Conservation (phyloP, 1,140 invertebrate genomes). For the Eurosta solidaginis region DNA sequence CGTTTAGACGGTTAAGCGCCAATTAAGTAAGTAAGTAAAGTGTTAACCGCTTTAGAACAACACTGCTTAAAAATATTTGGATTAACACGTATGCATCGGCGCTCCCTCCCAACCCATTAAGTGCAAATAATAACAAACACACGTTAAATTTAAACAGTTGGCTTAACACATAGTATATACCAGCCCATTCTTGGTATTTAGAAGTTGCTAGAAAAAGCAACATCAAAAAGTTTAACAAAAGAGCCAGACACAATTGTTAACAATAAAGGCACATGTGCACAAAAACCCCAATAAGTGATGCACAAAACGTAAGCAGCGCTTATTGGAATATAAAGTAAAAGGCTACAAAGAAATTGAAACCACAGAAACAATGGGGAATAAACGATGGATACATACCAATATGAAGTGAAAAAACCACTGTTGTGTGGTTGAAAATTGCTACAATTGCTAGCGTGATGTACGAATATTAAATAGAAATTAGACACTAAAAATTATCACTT, state of each 20-base stretch:
- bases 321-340: not conserved
- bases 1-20: too few relatives aligned
- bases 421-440: not conserved
- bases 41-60: too few relatives aligned
- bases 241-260: too few relatives aligned
- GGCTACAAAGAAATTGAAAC: too few relatives aligned
- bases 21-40: too few relatives aligned
- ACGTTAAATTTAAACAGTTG: constrained; percentile 19
- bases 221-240: not conserved
- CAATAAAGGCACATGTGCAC: constrained; percentile 13
- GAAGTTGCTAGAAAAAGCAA: not conserved
- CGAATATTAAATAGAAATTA: not conserved
- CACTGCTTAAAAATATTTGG: too few relatives aligned
- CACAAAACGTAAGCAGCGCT: not conserved
- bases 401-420: not conserved
- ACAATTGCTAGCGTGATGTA: not conserved
- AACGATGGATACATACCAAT: not conserved
- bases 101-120: not conserved
- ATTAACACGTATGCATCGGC: too few relatives aligned
- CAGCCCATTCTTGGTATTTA: not conserved
- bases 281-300: not conserved
- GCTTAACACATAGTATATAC: not conserved
- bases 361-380: not conserved
- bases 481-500: too few relatives aligned
- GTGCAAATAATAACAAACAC: not conserved